These are phyloP conservation scores for Pyrrhia umbra DNA, from an alignment of 2,888 invertebrate genomes.

Conservation along the genomic window DNA sequence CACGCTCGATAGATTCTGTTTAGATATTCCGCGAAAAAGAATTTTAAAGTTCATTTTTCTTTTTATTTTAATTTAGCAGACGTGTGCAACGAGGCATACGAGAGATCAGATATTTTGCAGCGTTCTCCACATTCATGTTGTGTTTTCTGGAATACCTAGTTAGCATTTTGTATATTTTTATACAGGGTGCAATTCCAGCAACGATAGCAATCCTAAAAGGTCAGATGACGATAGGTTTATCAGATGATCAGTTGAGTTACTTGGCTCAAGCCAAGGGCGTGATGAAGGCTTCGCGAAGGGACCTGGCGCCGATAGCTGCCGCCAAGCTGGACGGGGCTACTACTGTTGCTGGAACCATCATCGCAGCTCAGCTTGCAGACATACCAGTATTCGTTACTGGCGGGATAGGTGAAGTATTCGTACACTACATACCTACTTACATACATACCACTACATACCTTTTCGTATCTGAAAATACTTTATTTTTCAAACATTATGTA, in stretches of 20 bases:
- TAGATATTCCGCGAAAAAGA: conserved; percentile 5
- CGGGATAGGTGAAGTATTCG: conserved; percentile 90
- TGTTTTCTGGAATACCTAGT: not conserved
- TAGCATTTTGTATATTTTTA: not conserved
- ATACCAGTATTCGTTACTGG: conserved; percentile 99
- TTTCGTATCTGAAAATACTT: too few relatives aligned
- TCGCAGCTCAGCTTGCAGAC: conserved; percentile 94
- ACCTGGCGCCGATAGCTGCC: conserved; percentile 94
- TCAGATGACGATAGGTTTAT: conserved; percentile 94
- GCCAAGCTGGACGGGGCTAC: conserved; percentile 95
- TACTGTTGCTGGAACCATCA: conserved; percentile 98
- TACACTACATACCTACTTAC: too few relatives aligned
- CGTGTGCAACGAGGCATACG: not conserved
- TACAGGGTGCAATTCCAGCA: conserved; percentile 96
- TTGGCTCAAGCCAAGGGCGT: conserved; percentile 90
- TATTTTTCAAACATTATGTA: too few relatives aligned
- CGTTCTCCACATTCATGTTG: not conserved
- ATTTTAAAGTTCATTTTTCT: not conserved
- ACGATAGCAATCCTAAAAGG: conserved; percentile 97
- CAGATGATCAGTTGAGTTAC: conserved; percentile 90
- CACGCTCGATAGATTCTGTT: conserved; percentile 19
- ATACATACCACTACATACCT: too few relatives aligned
- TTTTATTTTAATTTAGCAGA: conserved; percentile 6
- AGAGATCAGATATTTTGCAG: not conserved
- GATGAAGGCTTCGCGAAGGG: conserved; percentile 96